Percentiles rank a stretch among this genome's conserved stretches.
phyloP scores from a whole-genome alignment of 1,140 invertebrate genomes.

The Brachionus koreanus region DNA sequence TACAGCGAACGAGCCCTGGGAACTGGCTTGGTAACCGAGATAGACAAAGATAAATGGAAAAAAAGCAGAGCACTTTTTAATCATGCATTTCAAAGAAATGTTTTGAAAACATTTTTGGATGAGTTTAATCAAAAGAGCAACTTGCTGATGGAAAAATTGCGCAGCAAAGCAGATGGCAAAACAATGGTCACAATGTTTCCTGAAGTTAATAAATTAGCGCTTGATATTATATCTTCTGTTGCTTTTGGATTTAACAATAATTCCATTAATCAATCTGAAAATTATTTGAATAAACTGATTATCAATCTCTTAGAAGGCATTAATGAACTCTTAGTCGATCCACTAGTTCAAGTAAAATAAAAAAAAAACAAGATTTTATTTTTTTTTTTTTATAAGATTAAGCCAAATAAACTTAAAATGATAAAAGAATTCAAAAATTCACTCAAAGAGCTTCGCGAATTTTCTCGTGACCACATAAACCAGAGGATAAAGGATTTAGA shows the following conservation, averaged over 20 bases:
- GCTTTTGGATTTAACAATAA: slow-evolving; percentile 36
- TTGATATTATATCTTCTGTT: slow-evolving; percentile 19
- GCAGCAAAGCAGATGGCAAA: not conserved
- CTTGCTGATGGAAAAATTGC: slow-evolving; percentile 30
- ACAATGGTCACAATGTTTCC: not conserved
- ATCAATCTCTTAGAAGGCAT: not conserved
- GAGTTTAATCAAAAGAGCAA: slow-evolving; percentile 19
- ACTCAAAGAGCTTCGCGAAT: not conserved
- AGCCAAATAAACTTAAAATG: not conserved
- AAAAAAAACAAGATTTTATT: not conserved
- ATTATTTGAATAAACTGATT: not conserved
- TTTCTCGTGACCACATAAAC: not conserved
- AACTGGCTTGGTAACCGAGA: not conserved
- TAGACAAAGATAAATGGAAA: slow-evolving; percentile 32
- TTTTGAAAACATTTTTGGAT: not conserved
- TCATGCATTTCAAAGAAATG: slow-evolving; percentile 19
- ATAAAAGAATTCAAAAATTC: slow-evolving; percentile 16
- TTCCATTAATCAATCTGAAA: not conserved
- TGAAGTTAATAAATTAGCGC: slow-evolving; percentile 11
- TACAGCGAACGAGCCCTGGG: slow-evolving; percentile 21
- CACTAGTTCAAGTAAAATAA: not conserved
- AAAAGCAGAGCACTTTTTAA: slow-evolving; percentile 22
- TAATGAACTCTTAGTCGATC: not conserved
- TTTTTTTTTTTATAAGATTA: not conserved
- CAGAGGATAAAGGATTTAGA: slow-evolving; percentile 14